Base-by-base conservation (phyloP, 1,140 invertebrate species). In the Alviniconcha marisindica region DNA sequence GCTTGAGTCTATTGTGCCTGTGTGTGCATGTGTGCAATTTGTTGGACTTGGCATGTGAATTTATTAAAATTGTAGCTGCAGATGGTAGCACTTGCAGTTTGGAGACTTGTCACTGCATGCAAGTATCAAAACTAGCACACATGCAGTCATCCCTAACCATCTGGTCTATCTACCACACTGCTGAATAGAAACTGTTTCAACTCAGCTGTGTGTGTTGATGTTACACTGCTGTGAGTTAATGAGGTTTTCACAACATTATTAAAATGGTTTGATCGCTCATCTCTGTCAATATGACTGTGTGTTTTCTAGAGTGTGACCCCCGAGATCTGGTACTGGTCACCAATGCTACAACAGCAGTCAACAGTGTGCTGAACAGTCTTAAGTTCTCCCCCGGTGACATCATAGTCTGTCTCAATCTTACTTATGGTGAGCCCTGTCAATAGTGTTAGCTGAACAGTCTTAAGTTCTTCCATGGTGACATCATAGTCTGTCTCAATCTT, bases 391-490 rank as follows among this genome's bases (percentile, higher is more conserved):
- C 83, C 66, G 90, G 87, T n/a, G 92, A 93, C 79, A 86, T 81
- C 36, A 88, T 93, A 5, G 91, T 92, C 73, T 88, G 86, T 14
- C 84, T 93, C 0, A 91, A 82, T 83, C 80, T 87, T 10, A 92
- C 91, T 40, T 93, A 93, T 87, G 92, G 92, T 91, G 85, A 87
- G 83, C 84, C n/a, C n/a, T 24, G 63, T 89, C 28, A 93, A 92
- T 77, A 87, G 88, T 28, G 89, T 93, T n/a, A n/a, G 0, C 82
- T 93, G 10, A 87, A 85, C 40, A 90, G 86, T 66, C 82, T 92
- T 21, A 71, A 86, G 36, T 83, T 92, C 38, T 60, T 82, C 10
- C 60, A 83, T 71, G 90, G 87, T n/a, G 92, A 93, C 79, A 86
- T 81, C 36, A 88, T 93, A 5, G 91, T 92, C 73, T 88, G 86